These are phyloP conservation scores for Trichosurus vulpecula DNA, from an alignment of 2,797 vertebrate genomes.

Conservation along the genomic window DNA sequence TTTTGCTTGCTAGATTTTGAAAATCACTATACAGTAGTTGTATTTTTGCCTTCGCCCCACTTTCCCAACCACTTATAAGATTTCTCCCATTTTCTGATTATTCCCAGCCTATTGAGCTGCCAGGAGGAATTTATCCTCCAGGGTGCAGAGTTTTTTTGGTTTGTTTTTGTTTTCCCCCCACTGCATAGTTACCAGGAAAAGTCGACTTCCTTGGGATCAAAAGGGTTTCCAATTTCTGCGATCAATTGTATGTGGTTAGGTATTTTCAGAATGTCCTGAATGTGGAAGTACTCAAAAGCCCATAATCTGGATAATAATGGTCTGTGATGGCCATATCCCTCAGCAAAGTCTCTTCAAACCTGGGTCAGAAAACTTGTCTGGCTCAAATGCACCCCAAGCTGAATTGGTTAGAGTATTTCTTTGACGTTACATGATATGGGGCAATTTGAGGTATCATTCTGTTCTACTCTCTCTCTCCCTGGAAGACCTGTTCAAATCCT, in stretches of 20 bases:
- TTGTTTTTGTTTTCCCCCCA: slow-evolving; percentile 41
- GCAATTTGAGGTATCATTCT: slow-evolving; percentile 75
- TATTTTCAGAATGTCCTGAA: slow-evolving; percentile 78
- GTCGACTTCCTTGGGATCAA: slow-evolving; percentile 76
- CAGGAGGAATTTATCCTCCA: slow-evolving; percentile 5
- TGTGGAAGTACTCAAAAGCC: slow-evolving; percentile 74
- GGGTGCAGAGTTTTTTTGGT: not conserved
- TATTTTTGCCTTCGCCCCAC: slow-evolving; percentile 40
- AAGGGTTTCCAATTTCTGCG: slow-evolving; percentile 68
- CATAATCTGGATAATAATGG: slow-evolving; percentile 77
- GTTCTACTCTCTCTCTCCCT: slow-evolving; percentile 74
- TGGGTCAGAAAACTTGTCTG: slow-evolving; percentile 77
- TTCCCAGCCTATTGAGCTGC: slow-evolving; percentile 64
- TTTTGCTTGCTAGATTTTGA: slow-evolving; percentile 60
- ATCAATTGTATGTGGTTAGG: slow-evolving; percentile 74
- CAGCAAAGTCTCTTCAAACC: slow-evolving; percentile 74
- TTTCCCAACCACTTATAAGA: slow-evolving; percentile 45
- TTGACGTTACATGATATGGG: slow-evolving; percentile 77
- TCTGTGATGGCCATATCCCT: slow-evolving; percentile 78
- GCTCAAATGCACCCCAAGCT: slow-evolving; percentile 71
- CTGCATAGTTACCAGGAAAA: slow-evolving; percentile 63
- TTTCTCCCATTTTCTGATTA: slow-evolving; percentile 75
- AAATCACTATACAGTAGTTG: slow-evolving; percentile 51
- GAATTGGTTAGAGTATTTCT: slow-evolving; percentile 71
- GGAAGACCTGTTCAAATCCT: slow-evolving; percentile 77